Evolutionary conservation across 2,113 vertebrate species (phyloP).

Genomic region (Cephalopholis sonnerati): DNA sequence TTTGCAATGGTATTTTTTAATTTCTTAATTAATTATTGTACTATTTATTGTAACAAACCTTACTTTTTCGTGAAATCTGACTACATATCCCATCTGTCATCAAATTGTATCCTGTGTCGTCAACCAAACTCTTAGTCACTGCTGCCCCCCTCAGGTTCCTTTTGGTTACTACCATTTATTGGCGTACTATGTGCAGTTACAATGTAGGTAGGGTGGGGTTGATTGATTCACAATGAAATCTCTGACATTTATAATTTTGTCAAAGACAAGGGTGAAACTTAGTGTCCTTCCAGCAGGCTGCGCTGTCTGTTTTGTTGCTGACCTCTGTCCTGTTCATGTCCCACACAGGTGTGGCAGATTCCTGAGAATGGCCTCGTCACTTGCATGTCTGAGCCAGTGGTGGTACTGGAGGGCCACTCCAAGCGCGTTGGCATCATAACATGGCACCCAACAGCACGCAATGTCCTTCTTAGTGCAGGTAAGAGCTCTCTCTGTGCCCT

Average conservation of each 20-base stretch:
- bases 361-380: conserved; percentile 95
- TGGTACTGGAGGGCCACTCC: conserved; percentile 94
- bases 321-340: conserved; percentile 13
- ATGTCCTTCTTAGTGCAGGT: conserved; percentile 97
- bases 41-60: not conserved
- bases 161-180: conserved; percentile 41
- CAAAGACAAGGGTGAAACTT: not conserved
- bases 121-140: conserved; percentile 37
- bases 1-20: not conserved
- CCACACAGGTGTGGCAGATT: conserved; percentile 94
- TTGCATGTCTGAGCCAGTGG: conserved; percentile 91
- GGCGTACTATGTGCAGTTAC: not conserved
- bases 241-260: not conserved
- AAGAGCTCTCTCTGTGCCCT: conserved; percentile 1
- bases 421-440: conserved; percentile 96
- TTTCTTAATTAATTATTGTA: not conserved
- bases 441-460: conserved; percentile 96
- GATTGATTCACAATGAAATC: not conserved
- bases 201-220: not conserved
- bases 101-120: not conserved
- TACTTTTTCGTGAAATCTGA: not conserved
- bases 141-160: conserved; percentile 72
- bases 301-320: not conserved
- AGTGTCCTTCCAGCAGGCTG: not conserved
- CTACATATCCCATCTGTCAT: not conserved